Evolutionary conservation across 92 coral and sea anemone genomes (phyloP), one percentile per base, ranked within the genome.

Genomic region (Bergia sp.): DNA sequence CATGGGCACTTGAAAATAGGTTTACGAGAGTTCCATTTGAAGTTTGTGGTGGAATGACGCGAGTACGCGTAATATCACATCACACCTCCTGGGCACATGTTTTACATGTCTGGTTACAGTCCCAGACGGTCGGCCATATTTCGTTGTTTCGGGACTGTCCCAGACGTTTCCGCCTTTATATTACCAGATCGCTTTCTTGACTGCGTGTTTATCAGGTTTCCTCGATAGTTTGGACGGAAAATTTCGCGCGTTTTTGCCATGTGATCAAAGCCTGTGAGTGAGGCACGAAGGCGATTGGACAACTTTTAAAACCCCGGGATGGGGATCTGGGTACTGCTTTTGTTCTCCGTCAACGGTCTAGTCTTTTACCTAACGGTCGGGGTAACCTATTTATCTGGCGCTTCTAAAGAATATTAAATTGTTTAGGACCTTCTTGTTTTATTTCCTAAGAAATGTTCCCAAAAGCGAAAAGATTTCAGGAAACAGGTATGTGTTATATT

Each of bases 161-260:
- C n/a, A n/a, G n/a, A n/a, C n/a, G n/a, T n/a, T n/a, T n/a, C n/a
- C n/a, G n/a, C 29, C 29, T 29, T 29, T 29, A 29, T 29, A 29
- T 29, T 29, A 29, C 29, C 29, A 29, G 29, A 29, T 29, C 29
- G 29, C 29, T 29, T 29, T 29, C 29, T 29, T 29, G 29, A 29
- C 29, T 29, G 29, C 29, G 29, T 29, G 29, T 29, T 29, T 29
- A 29, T 29, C 29, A 29, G 29, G 29, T 29, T 29, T 29, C 29
- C 29, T 29, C 29, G 29, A 29, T 29, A 29, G 29, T 29, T 29
- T 29, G 29, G 29, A 29, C 29, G 29, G 29, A 29, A 29, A 29
- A 29, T 29, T 84, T 84, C 78, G 87, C 87, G 87, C 78, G 87
- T 45, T n/a, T 84, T 84, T 83, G 42, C 78, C 87, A 84, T 84